Evolutionary conservation across 1,140 invertebrate species (phyloP).

Genomic region (Onthophagus taurus): DNA sequence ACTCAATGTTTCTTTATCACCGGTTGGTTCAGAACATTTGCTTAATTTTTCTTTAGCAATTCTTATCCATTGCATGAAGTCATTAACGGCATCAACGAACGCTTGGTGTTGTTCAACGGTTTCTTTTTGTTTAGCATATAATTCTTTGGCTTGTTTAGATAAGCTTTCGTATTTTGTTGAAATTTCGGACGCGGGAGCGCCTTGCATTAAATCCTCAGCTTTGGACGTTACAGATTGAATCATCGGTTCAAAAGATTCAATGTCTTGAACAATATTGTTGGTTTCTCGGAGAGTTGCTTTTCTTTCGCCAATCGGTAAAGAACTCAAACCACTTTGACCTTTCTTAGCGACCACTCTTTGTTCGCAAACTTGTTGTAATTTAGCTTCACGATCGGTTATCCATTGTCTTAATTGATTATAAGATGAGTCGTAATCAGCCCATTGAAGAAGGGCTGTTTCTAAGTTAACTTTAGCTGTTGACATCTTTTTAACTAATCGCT

Average conservation of each 20-base stretch:
- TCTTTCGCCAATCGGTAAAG: conserved; percentile 70
- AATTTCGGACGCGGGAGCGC: conserved; percentile 78
- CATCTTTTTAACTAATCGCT: conserved; percentile 82
- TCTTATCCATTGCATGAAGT: conserved; percentile 86
- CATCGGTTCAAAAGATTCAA: conserved; percentile 91
- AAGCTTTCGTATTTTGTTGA: conserved; percentile 83
- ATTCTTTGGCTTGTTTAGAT: conserved; percentile 78
- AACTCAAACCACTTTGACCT: conserved; percentile 62
- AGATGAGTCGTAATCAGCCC: conserved; percentile 91
- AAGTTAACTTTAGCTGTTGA: conserved; percentile 85
- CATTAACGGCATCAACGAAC: conserved; percentile 81
- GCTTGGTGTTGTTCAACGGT: conserved; percentile 83
- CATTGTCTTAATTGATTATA: conserved; percentile 87
- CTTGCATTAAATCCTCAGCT: conserved; percentile 80
- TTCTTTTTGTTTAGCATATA: conserved; percentile 84
- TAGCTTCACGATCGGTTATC: conserved; percentile 89
- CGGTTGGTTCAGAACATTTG: conserved; percentile 88
- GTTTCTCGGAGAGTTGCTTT: conserved; percentile 84
- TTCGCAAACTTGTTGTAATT: conserved; percentile 87
- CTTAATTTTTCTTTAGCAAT: conserved; percentile 80
- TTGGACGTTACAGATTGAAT: conserved; percentile 87
- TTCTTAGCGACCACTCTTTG: conserved; percentile 74
- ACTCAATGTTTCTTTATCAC: conserved; percentile 81
- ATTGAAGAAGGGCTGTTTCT: conserved; percentile 84
- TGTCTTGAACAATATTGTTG: conserved; percentile 88